Conservation (phyloP, 1,140 invertebrate genomes). For the Scylla paramamosain region DNA sequence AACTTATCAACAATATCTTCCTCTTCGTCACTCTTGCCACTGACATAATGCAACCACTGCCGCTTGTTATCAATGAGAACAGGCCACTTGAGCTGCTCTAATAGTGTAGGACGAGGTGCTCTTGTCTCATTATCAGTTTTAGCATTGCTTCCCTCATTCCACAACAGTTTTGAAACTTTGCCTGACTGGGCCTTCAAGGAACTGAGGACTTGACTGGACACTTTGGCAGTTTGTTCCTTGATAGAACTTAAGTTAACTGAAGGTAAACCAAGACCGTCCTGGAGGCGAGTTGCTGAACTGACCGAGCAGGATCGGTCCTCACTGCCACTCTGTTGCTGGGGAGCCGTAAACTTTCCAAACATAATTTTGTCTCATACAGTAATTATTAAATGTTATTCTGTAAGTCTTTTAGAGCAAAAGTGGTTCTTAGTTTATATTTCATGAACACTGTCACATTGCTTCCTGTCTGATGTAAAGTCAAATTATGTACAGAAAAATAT, state of each 20-base stretch:
- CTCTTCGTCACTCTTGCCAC: slow-evolving; percentile 80
- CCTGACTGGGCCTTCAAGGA: slow-evolving; percentile 67
- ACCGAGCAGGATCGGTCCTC: background rate
- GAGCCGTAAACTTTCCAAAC: slow-evolving; percentile 33
- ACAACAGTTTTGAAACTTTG: slow-evolving; percentile 76
- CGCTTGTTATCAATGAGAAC: slow-evolving; percentile 80
- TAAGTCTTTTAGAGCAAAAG: too few species aligned
- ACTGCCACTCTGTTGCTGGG: slow-evolving; percentile 21
- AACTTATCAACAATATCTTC: slow-evolving; percentile 86
- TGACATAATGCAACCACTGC: slow-evolving; percentile 80
- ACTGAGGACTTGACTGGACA: slow-evolving; percentile 71
- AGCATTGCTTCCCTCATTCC: slow-evolving; percentile 15
- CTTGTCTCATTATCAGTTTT: background rate
- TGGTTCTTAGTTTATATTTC: too few species aligned
- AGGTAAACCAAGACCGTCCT: slow-evolving; percentile 24
- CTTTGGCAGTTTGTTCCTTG: slow-evolving; percentile 71
- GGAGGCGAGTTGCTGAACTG: background rate
- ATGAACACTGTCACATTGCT: too few species aligned
- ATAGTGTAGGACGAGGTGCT: slow-evolving; percentile 56
- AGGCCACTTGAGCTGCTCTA: slow-evolving; percentile 80
- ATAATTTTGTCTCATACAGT: slow-evolving; percentile 4
- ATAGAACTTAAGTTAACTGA: slow-evolving; percentile 68
- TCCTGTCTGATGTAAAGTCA: too few species aligned
- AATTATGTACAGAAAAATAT: too few species aligned
- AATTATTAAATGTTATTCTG: too few species aligned